Evolutionary conservation across 2,888 invertebrate genomes (phyloP), one percentile per base, ranked within the genome.

Genomic region (Trypoxylon attenuatum): DNA sequence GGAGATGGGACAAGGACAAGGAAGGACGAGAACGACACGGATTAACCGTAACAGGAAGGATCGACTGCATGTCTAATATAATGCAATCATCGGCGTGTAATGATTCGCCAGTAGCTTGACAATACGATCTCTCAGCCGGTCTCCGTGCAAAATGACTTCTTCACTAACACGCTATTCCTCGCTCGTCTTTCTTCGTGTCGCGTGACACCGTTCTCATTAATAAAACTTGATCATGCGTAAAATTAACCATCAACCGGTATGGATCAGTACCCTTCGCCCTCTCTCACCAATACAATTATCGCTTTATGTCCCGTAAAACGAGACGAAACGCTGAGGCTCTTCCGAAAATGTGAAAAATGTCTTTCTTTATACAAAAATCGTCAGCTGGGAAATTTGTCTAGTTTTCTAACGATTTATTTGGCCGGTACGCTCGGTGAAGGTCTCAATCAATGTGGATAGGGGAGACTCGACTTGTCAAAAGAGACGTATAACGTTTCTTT

Each of bases 211-310:
- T 33, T 42, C 73, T 76, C 83, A 81, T 85, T 84, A 84, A 84
- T 84, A 83, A 84, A 81, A 82, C 70, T 79, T 81, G 81, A 85
- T 83, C 83, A 83, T 73, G 82, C 84, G 84, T 81, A 83, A 86
- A 86, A 86, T 84, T 84, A 85, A 82, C 79, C 82, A 83, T 79
- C 81, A 81, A 69, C 64, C 68, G 63, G 53, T 43, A 19, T 15
- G 22, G 43, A n/a, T 33, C 10, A 16, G 39, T 73, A 71, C 65
- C 67, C 62, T 39, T 59, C 57, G 62, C 57, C 41, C 51, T 16
- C 58, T 55, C n/a, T n/a, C n/a, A n/a, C n/a, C n/a, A n/a, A n/a
- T n/a, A 54, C 72, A 59, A 69, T 72, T 65, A 60, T 55, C 56
- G 63, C 51, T 60, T 60, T 55, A 60, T 64, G 64, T 70, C 39